phyloP scores from a whole-genome alignment of 2,888 invertebrate genomes.

The Protophormia terraenovae region DNA sequence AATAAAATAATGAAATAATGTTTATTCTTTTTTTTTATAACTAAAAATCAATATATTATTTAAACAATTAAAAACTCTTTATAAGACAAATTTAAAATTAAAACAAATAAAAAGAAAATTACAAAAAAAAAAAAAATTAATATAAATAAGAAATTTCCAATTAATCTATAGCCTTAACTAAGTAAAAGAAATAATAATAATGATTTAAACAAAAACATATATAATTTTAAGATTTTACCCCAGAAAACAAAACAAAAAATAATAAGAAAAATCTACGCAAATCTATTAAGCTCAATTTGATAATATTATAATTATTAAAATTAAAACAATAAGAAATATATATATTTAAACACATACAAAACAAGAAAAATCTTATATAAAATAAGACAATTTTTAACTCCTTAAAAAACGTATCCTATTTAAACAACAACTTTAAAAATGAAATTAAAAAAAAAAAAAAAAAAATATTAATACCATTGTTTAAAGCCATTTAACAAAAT shows the following conservation, averaged over 20 bases:
- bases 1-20: constrained; percentile 30
- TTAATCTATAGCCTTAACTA: constrained; percentile 70
- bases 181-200: constrained; percentile 70
- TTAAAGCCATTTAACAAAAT: constrained; percentile 67
- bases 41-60: constrained; percentile 30
- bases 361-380: constrained; percentile 28
- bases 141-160: constrained; percentile 64
- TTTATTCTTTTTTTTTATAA: constrained; percentile 26
- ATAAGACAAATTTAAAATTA: constrained; percentile 51
- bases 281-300: constrained; percentile 69
- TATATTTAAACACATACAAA: constrained; percentile 2
- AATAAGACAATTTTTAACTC: constrained; percentile 63
- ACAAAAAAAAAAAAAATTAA: constrained; percentile 31
- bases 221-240: constrained; percentile 67
- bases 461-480: constrained; percentile 59
- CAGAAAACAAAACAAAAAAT: constrained; percentile 21
- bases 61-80: constrained; percentile 42
- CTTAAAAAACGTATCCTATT: constrained; percentile 67
- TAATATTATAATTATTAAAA: constrained; percentile 63
- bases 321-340: constrained; percentile 50
- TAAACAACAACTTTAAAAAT: constrained; percentile 37
- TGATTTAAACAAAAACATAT: constrained; percentile 50
- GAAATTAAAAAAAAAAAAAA: constrained; percentile 34
- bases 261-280: constrained; percentile 51
- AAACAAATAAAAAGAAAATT: constrained; percentile 51